These are phyloP conservation scores for Okapia johnstoni DNA, from an alignment of 2,113 vertebrate species.

Conservation along the genomic window DNA sequence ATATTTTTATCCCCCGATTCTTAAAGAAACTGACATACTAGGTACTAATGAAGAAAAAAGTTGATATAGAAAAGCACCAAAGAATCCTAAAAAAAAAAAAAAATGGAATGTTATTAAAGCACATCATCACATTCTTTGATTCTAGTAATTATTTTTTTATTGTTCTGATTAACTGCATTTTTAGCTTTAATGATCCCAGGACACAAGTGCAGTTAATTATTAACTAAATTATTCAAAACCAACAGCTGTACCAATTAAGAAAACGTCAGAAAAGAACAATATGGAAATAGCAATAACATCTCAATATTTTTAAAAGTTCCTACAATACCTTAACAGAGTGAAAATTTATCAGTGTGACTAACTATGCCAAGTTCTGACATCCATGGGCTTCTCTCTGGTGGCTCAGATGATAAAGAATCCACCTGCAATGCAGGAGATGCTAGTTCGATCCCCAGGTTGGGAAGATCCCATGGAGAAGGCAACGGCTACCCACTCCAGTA, in stretches of 20 bases:
- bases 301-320: not conserved
- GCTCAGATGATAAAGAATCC: not conserved
- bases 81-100: not conserved
- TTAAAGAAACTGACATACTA: not conserved
- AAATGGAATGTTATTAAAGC: not conserved
- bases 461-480: not conserved
- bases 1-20: not conserved
- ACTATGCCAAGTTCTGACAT: not conserved
- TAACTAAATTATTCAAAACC: constrained; percentile 50
- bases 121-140: not conserved
- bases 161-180: constrained; percentile 24
- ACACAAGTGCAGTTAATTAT: not conserved
- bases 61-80: not conserved
- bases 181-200: constrained; percentile 21
- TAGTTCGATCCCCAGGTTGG: not conserved
- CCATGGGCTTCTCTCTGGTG: not conserved
- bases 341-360: not conserved
- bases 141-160: constrained; percentile 11
- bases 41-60: not conserved
- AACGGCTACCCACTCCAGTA: not conserved
- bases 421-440: not conserved
- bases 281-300: not conserved
- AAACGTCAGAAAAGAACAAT: not conserved
- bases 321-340: not conserved
- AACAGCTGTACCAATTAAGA: constrained; percentile 41